Evolutionary conservation across 2,113 vertebrate genomes (phyloP).

Genomic region (Anhinga rufa): DNA sequence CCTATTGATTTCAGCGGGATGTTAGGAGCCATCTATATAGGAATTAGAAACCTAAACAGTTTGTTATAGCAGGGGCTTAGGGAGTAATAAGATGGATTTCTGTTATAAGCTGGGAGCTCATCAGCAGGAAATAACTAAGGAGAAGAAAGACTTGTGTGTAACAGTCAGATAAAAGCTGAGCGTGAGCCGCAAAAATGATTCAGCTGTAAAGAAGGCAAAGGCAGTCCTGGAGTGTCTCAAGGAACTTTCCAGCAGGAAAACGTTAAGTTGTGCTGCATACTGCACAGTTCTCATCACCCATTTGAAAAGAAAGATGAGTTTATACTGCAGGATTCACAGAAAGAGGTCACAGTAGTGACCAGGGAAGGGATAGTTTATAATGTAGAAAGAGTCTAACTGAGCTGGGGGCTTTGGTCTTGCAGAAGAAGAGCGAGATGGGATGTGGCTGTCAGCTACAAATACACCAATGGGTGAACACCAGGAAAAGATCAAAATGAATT

Average conservation of each 20-base stretch:
- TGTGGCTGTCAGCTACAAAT: not conserved
- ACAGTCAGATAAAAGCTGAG: not conserved
- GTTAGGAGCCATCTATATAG: not conserved
- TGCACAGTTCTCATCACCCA: not conserved
- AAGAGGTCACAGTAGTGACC: not conserved
- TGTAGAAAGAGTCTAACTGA: not conserved
- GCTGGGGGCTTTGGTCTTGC: not conserved
- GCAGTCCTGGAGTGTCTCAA: not conserved
- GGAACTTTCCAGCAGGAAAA: not conserved
- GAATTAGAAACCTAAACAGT: conserved; percentile 30
- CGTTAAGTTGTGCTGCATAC: not conserved
- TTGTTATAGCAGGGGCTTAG: not conserved
- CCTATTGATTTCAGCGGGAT: not conserved
- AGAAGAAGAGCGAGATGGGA: not conserved
- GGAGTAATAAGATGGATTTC: conserved; percentile 12
- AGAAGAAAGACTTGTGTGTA: not conserved
- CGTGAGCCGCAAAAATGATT: not conserved
- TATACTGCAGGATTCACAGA: not conserved
- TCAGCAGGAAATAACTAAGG: not conserved
- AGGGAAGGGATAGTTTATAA: not conserved
- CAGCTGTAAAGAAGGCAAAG: not conserved
- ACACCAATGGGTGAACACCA: not conserved
- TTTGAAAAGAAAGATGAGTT: not conserved
- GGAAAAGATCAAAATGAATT: not conserved
- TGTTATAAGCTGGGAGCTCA: not conserved